phyloP scores from a whole-genome alignment of 2,113 vertebrate species.

The Leucosticte australis region DNA sequence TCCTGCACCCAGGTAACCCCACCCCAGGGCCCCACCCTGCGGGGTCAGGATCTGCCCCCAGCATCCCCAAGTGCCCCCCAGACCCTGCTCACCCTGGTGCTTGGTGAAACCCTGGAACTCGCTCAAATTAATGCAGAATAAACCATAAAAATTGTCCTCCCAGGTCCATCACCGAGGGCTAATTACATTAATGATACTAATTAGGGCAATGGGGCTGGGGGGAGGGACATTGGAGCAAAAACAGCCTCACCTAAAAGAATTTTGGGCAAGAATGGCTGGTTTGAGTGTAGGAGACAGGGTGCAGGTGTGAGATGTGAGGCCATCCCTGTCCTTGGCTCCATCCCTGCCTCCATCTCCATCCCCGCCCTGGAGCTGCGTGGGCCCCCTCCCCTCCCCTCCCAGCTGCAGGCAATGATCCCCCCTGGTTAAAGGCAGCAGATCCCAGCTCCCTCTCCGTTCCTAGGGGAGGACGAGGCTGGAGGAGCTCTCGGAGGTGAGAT shows the following conservation, averaged over 20 bases:
- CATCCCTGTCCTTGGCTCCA: too few relatives aligned
- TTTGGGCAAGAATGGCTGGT: not conserved
- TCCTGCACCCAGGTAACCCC: not conserved
- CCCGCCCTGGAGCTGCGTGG: not conserved
- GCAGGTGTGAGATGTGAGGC: too few relatives aligned
- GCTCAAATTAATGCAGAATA: not conserved
- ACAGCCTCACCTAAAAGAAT: too few relatives aligned
- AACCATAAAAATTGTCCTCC: not conserved
- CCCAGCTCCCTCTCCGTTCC: accelerated
- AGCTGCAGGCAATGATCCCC: not conserved
- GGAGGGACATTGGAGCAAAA: not conserved
- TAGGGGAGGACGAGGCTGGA: accelerated
- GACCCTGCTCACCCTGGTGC: not conserved
- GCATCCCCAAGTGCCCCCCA: not conserved
- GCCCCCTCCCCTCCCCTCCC: not conserved
- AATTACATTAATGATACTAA: not conserved
- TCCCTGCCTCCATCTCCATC: too few relatives aligned
- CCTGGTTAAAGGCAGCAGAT: not conserved
- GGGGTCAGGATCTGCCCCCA: not conserved
- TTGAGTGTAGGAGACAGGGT: not conserved
- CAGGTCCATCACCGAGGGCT: accelerated
- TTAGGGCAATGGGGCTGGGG: not conserved
- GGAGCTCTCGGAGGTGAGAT: not conserved
- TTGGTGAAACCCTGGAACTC: too few relatives aligned
- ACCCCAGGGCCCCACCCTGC: accelerated